These are phyloP conservation scores for Exephanes ischioxanthus DNA, from an alignment of 2,888 invertebrate genomes.

Conservation along the genomic window DNA sequence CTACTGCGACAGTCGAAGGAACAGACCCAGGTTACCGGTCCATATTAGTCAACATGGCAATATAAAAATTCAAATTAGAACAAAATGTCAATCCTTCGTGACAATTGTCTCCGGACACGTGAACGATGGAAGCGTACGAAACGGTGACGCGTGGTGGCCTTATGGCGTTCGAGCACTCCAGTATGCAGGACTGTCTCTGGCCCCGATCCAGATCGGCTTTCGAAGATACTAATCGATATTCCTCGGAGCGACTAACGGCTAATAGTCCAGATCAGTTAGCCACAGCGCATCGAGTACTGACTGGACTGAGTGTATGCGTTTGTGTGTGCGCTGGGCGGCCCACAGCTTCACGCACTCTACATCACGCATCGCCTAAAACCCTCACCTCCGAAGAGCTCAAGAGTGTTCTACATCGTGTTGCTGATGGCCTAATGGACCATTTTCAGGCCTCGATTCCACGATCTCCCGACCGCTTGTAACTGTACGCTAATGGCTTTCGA, in stretches of 20 bases:
- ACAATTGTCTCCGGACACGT: no score
- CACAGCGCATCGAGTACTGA: not conserved
- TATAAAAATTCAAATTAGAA: no score
- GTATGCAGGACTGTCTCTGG: conserved; percentile 25
- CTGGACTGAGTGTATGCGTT: not conserved
- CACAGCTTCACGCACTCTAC: conserved; percentile 28
- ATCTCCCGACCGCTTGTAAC: conserved; percentile 40
- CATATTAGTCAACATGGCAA: not conserved
- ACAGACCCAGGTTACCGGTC: no score
- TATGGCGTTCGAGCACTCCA: not conserved
- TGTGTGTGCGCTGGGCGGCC: conserved; percentile 15
- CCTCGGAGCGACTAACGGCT: conserved; percentile 70
- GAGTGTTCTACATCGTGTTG: conserved; percentile 22
- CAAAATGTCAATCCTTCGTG: no score
- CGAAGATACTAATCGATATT: conserved; percentile 70
- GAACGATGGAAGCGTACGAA: not conserved
- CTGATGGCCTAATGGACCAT: conserved; percentile 73
- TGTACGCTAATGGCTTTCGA: conserved; percentile 57
- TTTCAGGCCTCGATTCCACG: conserved; percentile 75
- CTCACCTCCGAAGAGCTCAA: conserved; percentile 40
- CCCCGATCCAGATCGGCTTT: conserved; percentile 48
- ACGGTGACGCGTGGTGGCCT: not conserved
- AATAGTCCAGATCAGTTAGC: conserved; percentile 71
- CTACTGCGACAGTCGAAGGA: not conserved
- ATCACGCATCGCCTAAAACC: conserved; percentile 55